Base-by-base conservation (phyloP, 2,797 vertebrate genomes). In the Lacerta viridis region DNA sequence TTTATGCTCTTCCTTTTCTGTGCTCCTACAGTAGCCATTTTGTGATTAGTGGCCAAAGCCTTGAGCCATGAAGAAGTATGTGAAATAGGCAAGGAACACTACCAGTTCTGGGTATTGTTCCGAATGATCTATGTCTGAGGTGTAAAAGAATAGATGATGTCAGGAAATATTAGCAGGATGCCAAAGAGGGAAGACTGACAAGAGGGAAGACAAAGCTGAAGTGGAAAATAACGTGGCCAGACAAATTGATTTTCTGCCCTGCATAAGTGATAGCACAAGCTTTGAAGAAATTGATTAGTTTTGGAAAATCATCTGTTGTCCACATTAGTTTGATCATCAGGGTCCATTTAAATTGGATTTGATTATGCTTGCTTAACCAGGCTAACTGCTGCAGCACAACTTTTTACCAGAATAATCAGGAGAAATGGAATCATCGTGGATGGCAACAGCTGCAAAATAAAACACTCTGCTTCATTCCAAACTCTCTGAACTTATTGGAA, bases 291-390 rank as follows among this genome's bases (percentile, higher is more conserved):
- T 83, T 88, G 82, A 85, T 89, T 89, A 75, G 84, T 89, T 85
- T 81, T 89, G 78, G 71, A 76, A 85, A 68, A 68, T 89, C 83
- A 85, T 89, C 69, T 89, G 88, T 89, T 89, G 83, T 85, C 71
- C 88, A 85, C 61, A 81, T 83, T 81, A 89, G 59, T 43, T 27
- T 85, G n/a, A 89, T 85, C 83, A 85, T 75, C 69, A 36, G 68
- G 55, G 29, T 29, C 76, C 68, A 68, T 75, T 89, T 85, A 89
- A 89, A 85, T 80, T 85, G 83, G 23, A 81, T 89, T 76, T 80
- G 83, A 66, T 77, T 71, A 55, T 66, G 69, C 41, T 89, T 81
- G 55, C 88, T 88, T 66, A 89, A 75, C 71, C 39, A 84, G 82
- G 74, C 87, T 88, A 82, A 71, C 82, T 84, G 39, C 69, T 81